Evolutionary conservation across 2,113 vertebrate genomes (phyloP).

Genomic region (Mustelus asterias): DNA sequence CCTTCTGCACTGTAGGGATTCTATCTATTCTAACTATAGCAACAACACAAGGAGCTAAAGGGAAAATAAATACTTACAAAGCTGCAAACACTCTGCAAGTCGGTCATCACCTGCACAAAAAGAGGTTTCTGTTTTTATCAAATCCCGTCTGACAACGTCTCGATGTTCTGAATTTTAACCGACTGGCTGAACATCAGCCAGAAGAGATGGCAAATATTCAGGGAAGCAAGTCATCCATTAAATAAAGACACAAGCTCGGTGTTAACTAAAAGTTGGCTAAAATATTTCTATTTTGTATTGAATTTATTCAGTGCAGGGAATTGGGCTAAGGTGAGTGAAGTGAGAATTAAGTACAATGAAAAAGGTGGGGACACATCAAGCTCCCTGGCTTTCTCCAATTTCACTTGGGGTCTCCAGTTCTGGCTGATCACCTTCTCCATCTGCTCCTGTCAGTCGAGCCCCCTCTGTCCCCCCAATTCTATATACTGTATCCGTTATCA

Average conservation of each 20-base stretch:
- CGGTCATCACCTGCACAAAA: neutral
- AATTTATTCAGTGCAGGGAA: neutral
- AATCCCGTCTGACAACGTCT: neutral
- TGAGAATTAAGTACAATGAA: neutral
- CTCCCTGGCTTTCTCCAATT: neutral
- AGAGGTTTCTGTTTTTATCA: neutral
- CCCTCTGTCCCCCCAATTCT: too few species aligned
- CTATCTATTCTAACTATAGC: too few species aligned
- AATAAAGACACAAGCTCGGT: neutral
- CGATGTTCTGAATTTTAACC: neutral
- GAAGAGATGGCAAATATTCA: neutral
- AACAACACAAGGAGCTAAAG: neutral
- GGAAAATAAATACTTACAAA: neutral
- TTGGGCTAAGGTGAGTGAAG: neutral
- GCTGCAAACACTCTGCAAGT: neutral
- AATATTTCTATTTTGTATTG: too few species aligned
- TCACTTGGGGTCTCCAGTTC: neutral
- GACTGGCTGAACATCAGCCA: neutral
- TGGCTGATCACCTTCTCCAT: neutral
- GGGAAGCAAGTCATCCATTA: neutral
- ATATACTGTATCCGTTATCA: neutral
- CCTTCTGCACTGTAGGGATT: too few species aligned
- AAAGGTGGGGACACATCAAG: too few species aligned
- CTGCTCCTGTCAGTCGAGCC: too few species aligned
- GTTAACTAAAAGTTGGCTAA: neutral